Evolutionary conservation across 2,113 vertebrate species (phyloP).

Genomic region (Hemiprocne comata): DNA sequence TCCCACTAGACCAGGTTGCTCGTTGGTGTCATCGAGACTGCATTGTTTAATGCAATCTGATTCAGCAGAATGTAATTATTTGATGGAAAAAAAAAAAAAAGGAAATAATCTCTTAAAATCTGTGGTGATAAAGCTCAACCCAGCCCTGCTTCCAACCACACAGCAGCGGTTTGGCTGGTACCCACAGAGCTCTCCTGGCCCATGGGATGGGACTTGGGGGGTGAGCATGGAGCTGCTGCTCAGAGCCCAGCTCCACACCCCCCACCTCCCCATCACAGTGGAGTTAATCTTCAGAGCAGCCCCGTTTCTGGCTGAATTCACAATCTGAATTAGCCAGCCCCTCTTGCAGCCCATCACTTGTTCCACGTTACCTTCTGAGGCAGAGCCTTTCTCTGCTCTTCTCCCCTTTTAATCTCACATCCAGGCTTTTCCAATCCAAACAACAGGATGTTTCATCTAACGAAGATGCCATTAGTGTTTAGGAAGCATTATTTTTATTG

Average conservation of each 20-base stretch:
- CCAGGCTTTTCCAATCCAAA: background rate
- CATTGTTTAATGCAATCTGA: slow-evolving; percentile 77
- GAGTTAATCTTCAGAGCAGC: slow-evolving; percentile 67
- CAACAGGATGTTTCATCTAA: background rate
- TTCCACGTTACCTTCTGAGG: slow-evolving; percentile 64
- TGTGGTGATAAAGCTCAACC: slow-evolving; percentile 79
- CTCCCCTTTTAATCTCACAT: slow-evolving; percentile 60
- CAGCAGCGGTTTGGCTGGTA: background rate
- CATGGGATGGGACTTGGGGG: accelerated
- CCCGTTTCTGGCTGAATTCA: slow-evolving; percentile 80
- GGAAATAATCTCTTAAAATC: slow-evolving; percentile 75
- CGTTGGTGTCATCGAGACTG: slow-evolving; percentile 67
- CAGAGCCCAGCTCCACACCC: background rate
- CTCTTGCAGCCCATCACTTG: slow-evolving; percentile 72
- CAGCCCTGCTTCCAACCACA: slow-evolving; percentile 56
- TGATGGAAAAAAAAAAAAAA: slow-evolving; percentile 64
- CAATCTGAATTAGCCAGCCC: slow-evolving; percentile 78
- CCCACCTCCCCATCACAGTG: slow-evolving; percentile 58
- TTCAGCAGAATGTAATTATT: slow-evolving; percentile 80
- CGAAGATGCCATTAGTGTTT: background rate
- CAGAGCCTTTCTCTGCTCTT: slow-evolving; percentile 25
- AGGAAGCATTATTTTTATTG: background rate
- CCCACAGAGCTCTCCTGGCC: background rate
- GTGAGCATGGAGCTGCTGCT: background rate
- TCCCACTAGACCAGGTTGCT: no score